A percentile compares a stretch with the other conserved stretches of the same genome.
Conservation (phyloP, 2,113 vertebrate species). For the Chlorodrepanis virens region DNA sequence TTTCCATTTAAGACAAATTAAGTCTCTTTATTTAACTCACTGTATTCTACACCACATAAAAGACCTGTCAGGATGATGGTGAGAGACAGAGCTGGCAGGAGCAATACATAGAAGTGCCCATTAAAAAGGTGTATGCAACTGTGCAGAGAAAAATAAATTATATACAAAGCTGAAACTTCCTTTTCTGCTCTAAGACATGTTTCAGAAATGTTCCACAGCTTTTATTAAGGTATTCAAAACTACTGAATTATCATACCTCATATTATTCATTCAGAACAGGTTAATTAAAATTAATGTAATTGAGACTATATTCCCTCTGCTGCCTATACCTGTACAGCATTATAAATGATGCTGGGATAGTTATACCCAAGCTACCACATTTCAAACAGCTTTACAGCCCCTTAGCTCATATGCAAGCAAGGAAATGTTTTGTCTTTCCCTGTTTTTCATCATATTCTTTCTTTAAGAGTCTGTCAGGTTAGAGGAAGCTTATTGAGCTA, state of each 20-base stretch:
- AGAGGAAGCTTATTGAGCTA: not conserved
- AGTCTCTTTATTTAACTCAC: constrained; percentile 38
- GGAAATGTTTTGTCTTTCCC: not conserved
- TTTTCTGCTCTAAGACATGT: not conserved
- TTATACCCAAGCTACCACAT: not conserved
- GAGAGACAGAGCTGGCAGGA: constrained; percentile 5
- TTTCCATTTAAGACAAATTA: constrained; percentile 60
- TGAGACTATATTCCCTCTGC: constrained; percentile 5
- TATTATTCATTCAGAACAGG: constrained; percentile 22
- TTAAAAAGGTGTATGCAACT: not conserved
- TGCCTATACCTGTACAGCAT: not conserved
- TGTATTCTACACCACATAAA: constrained; percentile 43
- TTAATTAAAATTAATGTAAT: constrained; percentile 55
- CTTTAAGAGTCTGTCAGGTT: not conserved
- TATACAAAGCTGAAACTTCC: not conserved
- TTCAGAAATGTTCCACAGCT: not conserved
- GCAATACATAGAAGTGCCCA: not conserved
- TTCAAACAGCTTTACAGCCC: not conserved
- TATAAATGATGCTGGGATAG: not conserved
- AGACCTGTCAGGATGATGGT: not conserved
- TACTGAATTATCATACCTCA: not conserved
- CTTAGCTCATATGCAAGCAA: not conserved
- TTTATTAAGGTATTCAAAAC: not conserved
- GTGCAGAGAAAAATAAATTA: not conserved
- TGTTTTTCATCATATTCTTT: not conserved